Conservation (phyloP, 2,888 invertebrate species). For the Noctuana brunneofusca region DNA sequence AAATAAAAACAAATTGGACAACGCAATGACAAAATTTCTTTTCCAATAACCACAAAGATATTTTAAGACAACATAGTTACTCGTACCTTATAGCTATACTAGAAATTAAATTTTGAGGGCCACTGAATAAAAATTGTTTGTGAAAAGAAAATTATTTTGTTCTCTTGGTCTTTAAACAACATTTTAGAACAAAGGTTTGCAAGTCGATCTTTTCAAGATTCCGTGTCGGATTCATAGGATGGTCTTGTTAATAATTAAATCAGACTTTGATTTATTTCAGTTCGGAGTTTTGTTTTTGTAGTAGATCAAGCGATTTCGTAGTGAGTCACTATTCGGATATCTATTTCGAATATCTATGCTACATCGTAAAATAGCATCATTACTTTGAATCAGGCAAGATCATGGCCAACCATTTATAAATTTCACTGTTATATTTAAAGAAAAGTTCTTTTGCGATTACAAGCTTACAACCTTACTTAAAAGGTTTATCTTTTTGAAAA, state of each 20-base stretch:
- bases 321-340: too few species aligned
- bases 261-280: not conserved
- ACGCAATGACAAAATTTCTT: not conserved
- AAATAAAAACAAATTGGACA: constrained; percentile 6
- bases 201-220: not conserved
- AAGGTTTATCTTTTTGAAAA: too few species aligned
- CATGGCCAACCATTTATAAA: too few species aligned
- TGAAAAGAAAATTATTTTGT: not conserved
- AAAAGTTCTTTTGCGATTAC: too few species aligned
- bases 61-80: too few species aligned
- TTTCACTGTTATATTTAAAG: too few species aligned
- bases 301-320: too few species aligned
- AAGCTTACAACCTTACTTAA: too few species aligned
- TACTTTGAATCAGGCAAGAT: too few species aligned
- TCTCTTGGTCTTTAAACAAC: not conserved
- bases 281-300: not conserved
- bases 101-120: not conserved
- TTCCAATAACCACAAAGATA: not conserved
- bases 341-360: too few species aligned
- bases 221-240: not conserved
- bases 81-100: not conserved
- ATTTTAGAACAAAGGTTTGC: not conserved
- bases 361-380: too few species aligned
- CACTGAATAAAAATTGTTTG: not conserved
- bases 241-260: not conserved